These are phyloP conservation scores for Neopelma chrysocephalum DNA, from an alignment of 2,797 vertebrate genomes.

Conservation along the genomic window DNA sequence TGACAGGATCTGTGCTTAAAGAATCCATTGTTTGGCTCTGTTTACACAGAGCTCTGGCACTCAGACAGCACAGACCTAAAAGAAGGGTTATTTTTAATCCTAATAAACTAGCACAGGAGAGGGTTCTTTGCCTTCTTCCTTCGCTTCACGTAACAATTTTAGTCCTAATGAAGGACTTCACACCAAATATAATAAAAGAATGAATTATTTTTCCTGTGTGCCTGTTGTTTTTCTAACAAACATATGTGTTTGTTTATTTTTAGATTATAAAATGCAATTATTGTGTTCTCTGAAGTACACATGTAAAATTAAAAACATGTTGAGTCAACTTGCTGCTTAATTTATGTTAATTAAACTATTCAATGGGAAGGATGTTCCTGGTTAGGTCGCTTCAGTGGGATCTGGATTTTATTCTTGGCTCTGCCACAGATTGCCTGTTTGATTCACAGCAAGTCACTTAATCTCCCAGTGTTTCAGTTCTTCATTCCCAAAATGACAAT, in stretches of 20 bases:
- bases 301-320: conserved; percentile 50
- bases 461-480: background rate
- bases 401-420: conserved; percentile 21
- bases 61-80: background rate
- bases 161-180: background rate
- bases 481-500: background rate
- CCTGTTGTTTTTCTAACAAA: conserved; percentile 40
- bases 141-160: background rate
- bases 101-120: background rate
- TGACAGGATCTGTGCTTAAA: background rate
- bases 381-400: conserved; percentile 16
- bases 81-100: conserved; percentile 17
- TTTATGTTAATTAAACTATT: conserved; percentile 54
- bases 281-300: conserved; percentile 39
- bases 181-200: conserved; percentile 8
- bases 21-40: background rate
- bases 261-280: conserved; percentile 51
- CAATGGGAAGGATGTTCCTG: conserved; percentile 34
- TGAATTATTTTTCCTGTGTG: conserved; percentile 28
- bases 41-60: background rate
- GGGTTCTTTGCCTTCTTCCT: background rate
- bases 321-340: conserved; percentile 27
- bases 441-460: conserved; percentile 7
- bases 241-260: conserved; percentile 66
- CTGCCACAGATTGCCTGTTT: background rate